A percentile compares a stretch with the other conserved stretches of the same genome.
phyloP scores from a whole-genome alignment of 2,113 vertebrate genomes.

The Steatornis caripensis region DNA sequence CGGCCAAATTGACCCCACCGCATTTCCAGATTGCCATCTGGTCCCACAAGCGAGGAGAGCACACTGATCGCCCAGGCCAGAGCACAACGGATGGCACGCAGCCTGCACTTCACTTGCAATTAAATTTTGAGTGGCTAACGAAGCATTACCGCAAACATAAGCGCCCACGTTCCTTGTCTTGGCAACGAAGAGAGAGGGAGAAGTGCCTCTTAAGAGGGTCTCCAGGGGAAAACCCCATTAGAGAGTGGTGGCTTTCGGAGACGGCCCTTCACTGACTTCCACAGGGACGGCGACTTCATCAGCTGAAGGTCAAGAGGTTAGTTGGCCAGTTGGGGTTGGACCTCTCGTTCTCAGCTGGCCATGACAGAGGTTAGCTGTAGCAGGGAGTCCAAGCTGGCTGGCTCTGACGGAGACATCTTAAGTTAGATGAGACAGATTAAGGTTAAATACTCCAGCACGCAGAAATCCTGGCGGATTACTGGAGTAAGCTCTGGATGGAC shows the following conservation, averaged over 20 bases:
- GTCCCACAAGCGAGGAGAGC: background rate
- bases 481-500: background rate
- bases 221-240: background rate
- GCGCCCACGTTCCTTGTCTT: rapidly evolving
- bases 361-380: background rate
- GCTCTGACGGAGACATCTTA: too few species aligned
- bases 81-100: background rate
- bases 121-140: background rate
- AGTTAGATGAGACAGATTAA: background rate
- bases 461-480: background rate
- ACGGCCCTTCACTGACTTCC: background rate
- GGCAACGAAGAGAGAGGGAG: background rate
- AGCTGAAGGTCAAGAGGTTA: background rate
- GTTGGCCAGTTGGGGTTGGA: too few species aligned
- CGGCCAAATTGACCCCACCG: background rate
- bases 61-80: background rate
- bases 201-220: background rate
- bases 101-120: background rate
- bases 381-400: background rate
- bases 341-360: background rate
- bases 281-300: background rate
- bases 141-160: background rate
- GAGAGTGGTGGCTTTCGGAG: background rate
- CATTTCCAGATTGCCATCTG: background rate
- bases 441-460: too few species aligned